Base-by-base conservation (phyloP, 2,888 invertebrate genomes). In the Timandra comae region DNA sequence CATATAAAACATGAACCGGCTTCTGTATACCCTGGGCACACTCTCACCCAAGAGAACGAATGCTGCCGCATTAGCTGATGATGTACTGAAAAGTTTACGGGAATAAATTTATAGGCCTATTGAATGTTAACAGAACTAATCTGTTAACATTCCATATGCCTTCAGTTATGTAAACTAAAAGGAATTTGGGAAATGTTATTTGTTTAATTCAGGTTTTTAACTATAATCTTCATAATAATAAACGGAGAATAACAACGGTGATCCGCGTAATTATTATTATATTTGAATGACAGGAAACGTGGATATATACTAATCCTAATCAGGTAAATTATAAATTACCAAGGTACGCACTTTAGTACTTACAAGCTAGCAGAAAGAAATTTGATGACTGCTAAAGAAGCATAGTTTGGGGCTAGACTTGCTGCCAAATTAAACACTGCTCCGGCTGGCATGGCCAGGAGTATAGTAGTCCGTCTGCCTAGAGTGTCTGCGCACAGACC, bases 61-160 rank as follows among this genome's bases (percentile, higher is more conserved):
- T 0, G 61, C 78, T 0, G 78, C 80, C 0, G 81, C 78, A 12
- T 78, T 81, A 0, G 80, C 79, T 52, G 80, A 64, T 38, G 80
- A 68, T 27, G 75, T 69, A 37, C 81, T 81, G 57, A 13, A 59
- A 58, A 16, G n/a, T n/a, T n/a, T n/a, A n/a, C n/a, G n/a, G n/a
- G n/a, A n/a, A n/a, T n/a, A n/a, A n/a, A n/a, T n/a, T n/a, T n/a
- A n/a, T n/a, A n/a, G n/a, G n/a, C n/a, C n/a, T n/a, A n/a, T 28
- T 4, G 11, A 23, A 26, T 10, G 8, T 3, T 8, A 5, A 22
- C 3, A 7, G 22, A 2, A 8, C 5, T 8, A 8, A n/a, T n/a
- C n/a, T n/a, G n/a, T n/a, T n/a, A n/a, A n/a, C n/a, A n/a, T n/a
- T n/a, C n/a, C n/a, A n/a, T n/a, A n/a, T n/a, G n/a, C n/a, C n/a